These are phyloP conservation scores for Tyrophagus putrescentiae DNA, from an alignment of 1,140 invertebrate species.

Conservation along the genomic window DNA sequence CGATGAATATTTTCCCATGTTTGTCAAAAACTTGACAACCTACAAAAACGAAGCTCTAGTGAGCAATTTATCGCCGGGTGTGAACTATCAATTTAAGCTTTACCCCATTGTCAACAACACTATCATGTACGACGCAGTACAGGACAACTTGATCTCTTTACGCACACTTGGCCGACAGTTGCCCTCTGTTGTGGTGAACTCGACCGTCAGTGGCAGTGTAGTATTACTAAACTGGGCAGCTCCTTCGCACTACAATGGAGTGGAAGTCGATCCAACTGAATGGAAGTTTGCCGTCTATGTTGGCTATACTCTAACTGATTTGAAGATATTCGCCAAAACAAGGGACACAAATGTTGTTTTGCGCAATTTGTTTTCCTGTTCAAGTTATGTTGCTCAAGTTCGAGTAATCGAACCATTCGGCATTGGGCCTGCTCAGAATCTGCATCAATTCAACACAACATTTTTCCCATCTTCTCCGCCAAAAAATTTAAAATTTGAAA, in stretches of 20 bases:
- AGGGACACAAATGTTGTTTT: conserved; percentile 42
- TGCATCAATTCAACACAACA: conserved; percentile 43
- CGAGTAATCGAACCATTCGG: conserved; percentile 47
- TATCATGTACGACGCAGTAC: not conserved
- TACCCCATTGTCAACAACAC: not conserved
- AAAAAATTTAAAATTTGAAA: conserved; percentile 21
- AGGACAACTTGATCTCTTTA: conserved; percentile 3
- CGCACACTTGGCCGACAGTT: not conserved
- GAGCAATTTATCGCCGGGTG: conserved; percentile 11
- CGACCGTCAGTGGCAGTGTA: not conserved
- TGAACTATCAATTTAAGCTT: conserved; percentile 19
- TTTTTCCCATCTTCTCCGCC: conserved; percentile 36
- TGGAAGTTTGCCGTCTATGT: conserved; percentile 11
- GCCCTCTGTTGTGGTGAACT: conserved; percentile 3
- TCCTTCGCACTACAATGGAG: not conserved
- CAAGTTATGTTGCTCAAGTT: conserved; percentile 54
- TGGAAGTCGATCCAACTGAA: not conserved
- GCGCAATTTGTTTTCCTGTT: conserved; percentile 49
- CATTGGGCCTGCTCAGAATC: conserved; percentile 44
- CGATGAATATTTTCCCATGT: conserved; percentile 14
- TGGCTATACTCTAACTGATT: not conserved
- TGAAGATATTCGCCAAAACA: conserved; percentile 33
- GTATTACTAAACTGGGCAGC: not conserved
- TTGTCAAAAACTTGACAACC: not conserved
- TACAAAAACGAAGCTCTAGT: not conserved